Base-by-base conservation (phyloP, 2,797 vertebrate species). In the Lacerta viridis region DNA sequence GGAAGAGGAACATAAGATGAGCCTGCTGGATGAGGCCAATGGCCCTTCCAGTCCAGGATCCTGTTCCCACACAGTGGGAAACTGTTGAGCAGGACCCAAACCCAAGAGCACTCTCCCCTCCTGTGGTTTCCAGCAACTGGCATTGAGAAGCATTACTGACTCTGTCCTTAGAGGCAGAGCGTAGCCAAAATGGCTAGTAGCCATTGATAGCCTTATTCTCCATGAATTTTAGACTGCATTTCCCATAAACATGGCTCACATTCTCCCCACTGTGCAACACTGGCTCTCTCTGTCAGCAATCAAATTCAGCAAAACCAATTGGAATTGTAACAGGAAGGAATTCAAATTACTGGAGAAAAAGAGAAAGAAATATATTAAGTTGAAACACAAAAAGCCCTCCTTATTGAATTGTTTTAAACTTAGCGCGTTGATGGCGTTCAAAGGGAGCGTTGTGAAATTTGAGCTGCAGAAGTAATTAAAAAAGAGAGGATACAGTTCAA, bases 401-500 rank as follows among this genome's bases (percentile, higher is more conserved):
- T 92, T 90, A 64, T 29, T 90, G 41, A 25, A 72, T 77, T 93
- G 80, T 1, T 86, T 89, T 66, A 90, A 88, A 75, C 39, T 77
- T 78, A 71, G 88, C 89, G 66, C 84, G 29, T 8, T 68, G 82
- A 29, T 71, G 4, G 0, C 78, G 39, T 50, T 17, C n/a, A 68
- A 61, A 79, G 77, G 43, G 90, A 93, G 92, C 75, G 90, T 55
- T 77, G 68, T 89, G 86, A 87, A 93, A 89, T 41, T 68, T 82
- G 86, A 88, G 76, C 66, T 75, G 15, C 59, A 68, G 78, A 87
- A 93, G 84, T 87, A 92, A 89, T 87, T 50, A 86, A 90, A 84
- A 87, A 77, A 85, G 39, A 50, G 5, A 75, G 6, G 11, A 20
- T 20, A 59, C 90, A 90, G 91, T 93, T 93, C 91, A 93, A 94